Conservation (phyloP, 2,113 vertebrate species). For the Poecile atricapillus region DNA sequence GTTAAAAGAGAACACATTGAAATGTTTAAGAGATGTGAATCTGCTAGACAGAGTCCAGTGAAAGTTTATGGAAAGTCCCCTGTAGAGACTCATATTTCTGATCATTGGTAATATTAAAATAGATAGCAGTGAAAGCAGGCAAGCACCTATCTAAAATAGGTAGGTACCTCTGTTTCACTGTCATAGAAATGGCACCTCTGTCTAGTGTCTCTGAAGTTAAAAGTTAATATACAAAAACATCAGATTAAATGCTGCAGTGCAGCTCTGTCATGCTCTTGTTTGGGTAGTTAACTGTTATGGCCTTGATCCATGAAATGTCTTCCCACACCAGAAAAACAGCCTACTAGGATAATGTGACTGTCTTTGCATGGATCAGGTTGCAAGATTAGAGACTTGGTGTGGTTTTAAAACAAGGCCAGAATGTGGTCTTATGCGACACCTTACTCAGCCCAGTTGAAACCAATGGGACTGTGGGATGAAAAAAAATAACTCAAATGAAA, state of each 20-base stretch:
- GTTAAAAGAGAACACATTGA: background rate
- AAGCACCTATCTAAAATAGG: background rate
- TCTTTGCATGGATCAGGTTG: background rate
- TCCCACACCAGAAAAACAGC: background rate
- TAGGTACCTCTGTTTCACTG: background rate
- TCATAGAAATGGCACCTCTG: background rate
- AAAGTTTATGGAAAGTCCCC: background rate
- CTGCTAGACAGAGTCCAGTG: background rate
- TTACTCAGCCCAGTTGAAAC: background rate
- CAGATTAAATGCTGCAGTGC: background rate
- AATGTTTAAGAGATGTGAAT: background rate
- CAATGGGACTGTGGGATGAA: background rate
- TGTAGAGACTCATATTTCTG: background rate
- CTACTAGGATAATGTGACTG: background rate
- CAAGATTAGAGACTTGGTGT: background rate
- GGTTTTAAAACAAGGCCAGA: background rate
- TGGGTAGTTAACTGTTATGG: background rate
- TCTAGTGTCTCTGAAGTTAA: background rate
- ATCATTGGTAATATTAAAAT: background rate
- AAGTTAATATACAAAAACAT: background rate
- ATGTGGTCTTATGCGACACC: fast-evolving
- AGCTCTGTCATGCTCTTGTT: background rate
- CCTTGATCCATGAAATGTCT: background rate
- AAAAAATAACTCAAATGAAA: background rate
- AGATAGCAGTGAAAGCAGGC: background rate